phyloP scores from a whole-genome alignment of 2,888 invertebrate species.

The Neuroscelio doddi region DNA sequence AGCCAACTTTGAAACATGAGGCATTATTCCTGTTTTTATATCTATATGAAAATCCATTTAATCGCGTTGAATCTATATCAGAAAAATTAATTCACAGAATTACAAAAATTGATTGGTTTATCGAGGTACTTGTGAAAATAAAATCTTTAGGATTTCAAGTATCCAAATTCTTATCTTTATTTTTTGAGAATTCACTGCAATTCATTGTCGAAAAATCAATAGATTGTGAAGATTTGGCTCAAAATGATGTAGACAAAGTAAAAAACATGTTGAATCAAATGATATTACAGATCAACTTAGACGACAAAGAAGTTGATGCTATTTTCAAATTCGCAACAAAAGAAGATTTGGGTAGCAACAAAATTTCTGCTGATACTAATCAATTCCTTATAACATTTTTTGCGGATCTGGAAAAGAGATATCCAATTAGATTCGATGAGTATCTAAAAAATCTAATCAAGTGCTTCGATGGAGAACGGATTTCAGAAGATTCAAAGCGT shows the following conservation, averaged over 20 bases:
- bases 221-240: slow-evolving; percentile 65
- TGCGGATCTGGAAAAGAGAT: slow-evolving; percentile 77
- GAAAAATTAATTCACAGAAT: slow-evolving; percentile 74
- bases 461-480: slow-evolving; percentile 34
- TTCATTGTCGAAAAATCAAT: slow-evolving; percentile 73
- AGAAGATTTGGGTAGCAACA: slow-evolving; percentile 33
- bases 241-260: slow-evolving; percentile 63
- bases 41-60: slow-evolving; percentile 79
- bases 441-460: slow-evolving; percentile 77
- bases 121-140: slow-evolving; percentile 74
- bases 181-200: slow-evolving; percentile 75
- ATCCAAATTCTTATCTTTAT: slow-evolving; percentile 75
- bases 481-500: slow-evolving; percentile 44
- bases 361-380: slow-evolving; percentile 23
- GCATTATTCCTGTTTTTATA: slow-evolving; percentile 79
- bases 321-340: slow-evolving; percentile 58
- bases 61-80: slow-evolving; percentile 73
- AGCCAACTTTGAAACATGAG: slow-evolving; percentile 76
- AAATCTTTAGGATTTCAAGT: slow-evolving; percentile 75
- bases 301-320: slow-evolving; percentile 70
- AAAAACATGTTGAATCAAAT: slow-evolving; percentile 76
- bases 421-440: slow-evolving; percentile 82
- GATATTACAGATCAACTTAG: slow-evolving; percentile 77
- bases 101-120: slow-evolving; percentile 72
- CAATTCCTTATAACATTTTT: slow-evolving; percentile 58